Percentiles rank a stretch among this genome's conserved stretches.
These are phyloP conservation scores for Synanthedon myopaeformis DNA, from an alignment of 2,888 invertebrate species.

Conservation along the genomic window DNA sequence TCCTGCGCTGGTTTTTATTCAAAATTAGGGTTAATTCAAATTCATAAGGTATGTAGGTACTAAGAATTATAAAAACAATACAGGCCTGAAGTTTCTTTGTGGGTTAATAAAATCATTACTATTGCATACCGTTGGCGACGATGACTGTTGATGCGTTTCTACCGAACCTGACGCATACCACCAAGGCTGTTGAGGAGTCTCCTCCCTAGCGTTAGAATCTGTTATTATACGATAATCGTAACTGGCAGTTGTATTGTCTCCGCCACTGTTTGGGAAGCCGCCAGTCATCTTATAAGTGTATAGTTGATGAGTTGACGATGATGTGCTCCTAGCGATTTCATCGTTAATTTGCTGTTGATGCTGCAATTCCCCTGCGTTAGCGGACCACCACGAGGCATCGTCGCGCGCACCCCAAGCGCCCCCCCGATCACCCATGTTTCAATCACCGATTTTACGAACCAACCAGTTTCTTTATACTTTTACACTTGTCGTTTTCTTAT, in stretches of 20 bases:
- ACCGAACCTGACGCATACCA: constrained; percentile 81
- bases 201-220: constrained; percentile 66
- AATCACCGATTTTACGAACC: constrained; percentile 38
- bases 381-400: constrained; percentile 70
- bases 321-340: constrained; percentile 57
- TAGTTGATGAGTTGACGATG: constrained; percentile 75
- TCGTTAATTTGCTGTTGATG: constrained; percentile 45
- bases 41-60: too few relatives aligned
- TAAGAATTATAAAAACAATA: too few relatives aligned
- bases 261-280: constrained; percentile 79
- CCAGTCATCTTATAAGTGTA: constrained; percentile 90
- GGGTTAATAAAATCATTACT: too few relatives aligned
- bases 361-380: constrained; percentile 61
- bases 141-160: constrained; percentile 55
- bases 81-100: too few relatives aligned
- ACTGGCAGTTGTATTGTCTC: constrained; percentile 74
- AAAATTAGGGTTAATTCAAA: too few relatives aligned
- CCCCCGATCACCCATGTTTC: constrained; percentile 66
- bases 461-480: constrained; percentile 59
- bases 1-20: too few relatives aligned
- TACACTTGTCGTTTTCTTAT: constrained; percentile 27
- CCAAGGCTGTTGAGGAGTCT: constrained; percentile 69
- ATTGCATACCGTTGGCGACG: constrained; percentile 55
- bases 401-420: constrained; percentile 71
- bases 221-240: constrained; percentile 81